A percentile compares a stretch with the other conserved stretches of the same genome.
These are phyloP conservation scores for Trididemnum miniatum DNA, from an alignment of 23 tunicate species.

Conservation along the genomic window DNA sequence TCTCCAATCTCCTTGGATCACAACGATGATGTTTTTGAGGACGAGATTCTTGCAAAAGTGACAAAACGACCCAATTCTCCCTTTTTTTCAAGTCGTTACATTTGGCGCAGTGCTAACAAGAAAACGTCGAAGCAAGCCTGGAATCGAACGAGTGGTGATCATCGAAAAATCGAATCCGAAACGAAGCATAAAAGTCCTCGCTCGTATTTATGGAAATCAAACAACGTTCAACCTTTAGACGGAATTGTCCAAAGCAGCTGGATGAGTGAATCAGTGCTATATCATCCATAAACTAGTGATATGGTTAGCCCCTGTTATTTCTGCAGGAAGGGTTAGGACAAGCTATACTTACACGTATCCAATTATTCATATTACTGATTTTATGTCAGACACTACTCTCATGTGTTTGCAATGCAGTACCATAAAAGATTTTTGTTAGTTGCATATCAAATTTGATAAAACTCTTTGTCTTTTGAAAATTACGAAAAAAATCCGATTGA, in stretches of 20 bases:
- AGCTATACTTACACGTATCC: no score
- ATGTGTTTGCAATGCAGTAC: no score
- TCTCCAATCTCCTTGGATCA: background rate
- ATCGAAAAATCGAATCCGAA: background rate
- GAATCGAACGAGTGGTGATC: background rate
- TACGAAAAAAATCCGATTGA: no score
- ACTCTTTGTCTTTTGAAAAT: no score
- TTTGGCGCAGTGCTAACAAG: slow-evolving; percentile 39
- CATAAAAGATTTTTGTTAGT: no score
- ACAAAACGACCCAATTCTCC: slow-evolving; percentile 14
- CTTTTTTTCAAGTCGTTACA: slow-evolving; percentile 46
- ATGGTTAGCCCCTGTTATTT: no score
- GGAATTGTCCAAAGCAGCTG: background rate
- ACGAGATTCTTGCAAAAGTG: background rate
- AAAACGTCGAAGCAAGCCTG: slow-evolving; percentile 5
- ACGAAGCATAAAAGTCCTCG: background rate
- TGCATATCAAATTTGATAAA: no score
- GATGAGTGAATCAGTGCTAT: background rate
- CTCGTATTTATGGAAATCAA: slow-evolving; percentile 6
- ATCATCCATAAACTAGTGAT: background rate
- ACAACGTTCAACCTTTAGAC: background rate
- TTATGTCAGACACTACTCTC: no score
- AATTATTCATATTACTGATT: no score
- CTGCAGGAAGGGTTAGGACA: no score
- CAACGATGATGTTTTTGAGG: background rate